Evolutionary conservation across 37 sponge, comb jelly and placozoan genomes (phyloP).

Genomic region (Chondrilla cf. caribensis): DNA sequence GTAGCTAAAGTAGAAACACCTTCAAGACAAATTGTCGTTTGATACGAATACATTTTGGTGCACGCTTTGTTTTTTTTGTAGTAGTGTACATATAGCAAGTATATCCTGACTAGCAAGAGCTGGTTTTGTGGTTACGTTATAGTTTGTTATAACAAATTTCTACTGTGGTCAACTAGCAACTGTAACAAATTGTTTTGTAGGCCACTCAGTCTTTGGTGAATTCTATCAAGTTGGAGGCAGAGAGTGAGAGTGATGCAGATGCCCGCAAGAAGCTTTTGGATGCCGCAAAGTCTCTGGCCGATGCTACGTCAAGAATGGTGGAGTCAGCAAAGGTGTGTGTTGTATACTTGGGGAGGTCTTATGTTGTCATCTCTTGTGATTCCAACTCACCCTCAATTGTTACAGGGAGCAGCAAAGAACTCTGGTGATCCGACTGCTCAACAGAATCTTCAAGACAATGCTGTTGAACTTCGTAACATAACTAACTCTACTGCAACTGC

Average conservation of each 20-base stretch:
- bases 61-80: too few relatives aligned
- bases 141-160: too few relatives aligned
- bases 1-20: too few relatives aligned
- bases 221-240: conserved; percentile 87
- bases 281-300: conserved; percentile 88
- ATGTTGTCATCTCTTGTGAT: too few relatives aligned
- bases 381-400: too few relatives aligned
- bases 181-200: not conserved
- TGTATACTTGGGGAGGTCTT: too few relatives aligned
- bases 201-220: conserved; percentile 84
- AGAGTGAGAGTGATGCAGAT: conserved; percentile 79
- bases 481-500: conserved; percentile 63
- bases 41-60: too few relatives aligned
- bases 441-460: conserved; percentile 62
- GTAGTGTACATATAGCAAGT: too few relatives aligned
- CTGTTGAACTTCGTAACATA: conserved; percentile 76
- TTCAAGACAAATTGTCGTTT: too few relatives aligned
- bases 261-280: conserved; percentile 64
- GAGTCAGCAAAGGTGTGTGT: conserved; percentile 79
- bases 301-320: conserved; percentile 95
- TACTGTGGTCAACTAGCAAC: too few relatives aligned
- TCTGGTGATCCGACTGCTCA: conserved; percentile 69
- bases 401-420: conserved; percentile 67
- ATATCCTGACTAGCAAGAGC: too few relatives aligned
- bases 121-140: too few relatives aligned